Percentiles rank a stretch among this genome's conserved stretches.
Conservation (phyloP, 2,113 vertebrate species). For the Aix galericulata region DNA sequence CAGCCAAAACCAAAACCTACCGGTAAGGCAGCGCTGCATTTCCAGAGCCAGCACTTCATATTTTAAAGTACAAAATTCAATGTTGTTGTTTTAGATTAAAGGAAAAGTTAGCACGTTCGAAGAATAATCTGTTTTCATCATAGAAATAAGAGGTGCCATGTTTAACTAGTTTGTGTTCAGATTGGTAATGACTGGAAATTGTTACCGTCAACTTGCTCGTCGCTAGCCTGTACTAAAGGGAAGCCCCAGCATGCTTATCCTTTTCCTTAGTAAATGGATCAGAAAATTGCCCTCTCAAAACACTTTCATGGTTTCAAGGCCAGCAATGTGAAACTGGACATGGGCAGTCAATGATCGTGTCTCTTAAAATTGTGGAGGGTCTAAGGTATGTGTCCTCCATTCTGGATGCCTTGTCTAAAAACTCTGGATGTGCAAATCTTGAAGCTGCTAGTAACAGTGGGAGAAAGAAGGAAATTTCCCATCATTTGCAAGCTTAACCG, state of each 20-base stretch:
- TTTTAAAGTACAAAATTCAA: background rate
- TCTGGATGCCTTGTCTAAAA: background rate
- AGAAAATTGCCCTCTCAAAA: background rate
- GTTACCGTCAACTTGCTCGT: background rate
- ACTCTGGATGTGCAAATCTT: background rate
- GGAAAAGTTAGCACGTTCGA: background rate
- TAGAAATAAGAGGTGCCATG: background rate
- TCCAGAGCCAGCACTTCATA: background rate
- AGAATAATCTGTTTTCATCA: background rate
- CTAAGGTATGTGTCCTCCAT: background rate
- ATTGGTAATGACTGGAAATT: background rate
- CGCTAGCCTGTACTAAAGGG: background rate
- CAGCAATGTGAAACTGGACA: background rate
- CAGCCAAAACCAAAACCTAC: conserved; percentile 92
- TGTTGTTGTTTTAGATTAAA: background rate
- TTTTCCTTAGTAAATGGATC: background rate
- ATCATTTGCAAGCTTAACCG: background rate
- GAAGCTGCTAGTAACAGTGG: background rate
- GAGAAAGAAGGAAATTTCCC: background rate
- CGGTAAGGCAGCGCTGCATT: conserved; percentile 75
- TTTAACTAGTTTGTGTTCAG: background rate
- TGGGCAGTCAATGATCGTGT: background rate
- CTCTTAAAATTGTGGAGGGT: background rate
- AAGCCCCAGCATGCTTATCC: background rate
- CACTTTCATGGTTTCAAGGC: background rate